Conservation (phyloP, 1,140 invertebrate species). For the Lepidurus couesii region DNA sequence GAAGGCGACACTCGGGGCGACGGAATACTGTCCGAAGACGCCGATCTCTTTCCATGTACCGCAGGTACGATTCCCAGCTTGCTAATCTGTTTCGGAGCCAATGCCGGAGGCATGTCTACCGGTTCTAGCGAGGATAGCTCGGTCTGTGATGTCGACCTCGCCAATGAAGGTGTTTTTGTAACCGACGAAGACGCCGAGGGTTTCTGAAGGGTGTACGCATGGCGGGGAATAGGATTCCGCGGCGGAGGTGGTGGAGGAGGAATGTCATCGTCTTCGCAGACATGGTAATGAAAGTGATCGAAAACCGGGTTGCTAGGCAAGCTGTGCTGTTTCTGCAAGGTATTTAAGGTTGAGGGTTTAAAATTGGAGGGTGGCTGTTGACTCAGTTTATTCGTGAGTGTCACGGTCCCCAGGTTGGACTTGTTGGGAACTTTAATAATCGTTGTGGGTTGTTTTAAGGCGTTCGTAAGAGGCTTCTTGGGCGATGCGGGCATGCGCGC, state of each 20-base stretch:
- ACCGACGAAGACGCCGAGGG: constrained; percentile 28
- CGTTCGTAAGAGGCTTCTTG: neutral
- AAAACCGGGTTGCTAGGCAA: constrained; percentile 14
- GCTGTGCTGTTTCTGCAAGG: neutral
- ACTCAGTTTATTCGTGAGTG: constrained; percentile 4
- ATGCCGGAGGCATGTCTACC: constrained; percentile 15
- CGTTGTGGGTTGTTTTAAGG: constrained; percentile 16
- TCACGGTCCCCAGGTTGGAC: constrained; percentile 6
- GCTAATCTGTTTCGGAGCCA: constrained; percentile 32
- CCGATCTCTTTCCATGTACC: constrained; percentile 35
- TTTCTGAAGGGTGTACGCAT: constrained; percentile 34
- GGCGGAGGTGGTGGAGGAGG: constrained; percentile 35
- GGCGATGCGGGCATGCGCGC: constrained; percentile 24
- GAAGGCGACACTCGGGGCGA: constrained; percentile 33
- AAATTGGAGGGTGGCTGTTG: neutral
- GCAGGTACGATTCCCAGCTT: constrained; percentile 30
- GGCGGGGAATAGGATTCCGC: constrained; percentile 31
- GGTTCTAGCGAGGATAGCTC: constrained; percentile 33
- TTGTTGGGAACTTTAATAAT: constrained; percentile 26
- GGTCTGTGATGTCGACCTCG: constrained; percentile 38
- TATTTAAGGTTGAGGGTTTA: neutral
- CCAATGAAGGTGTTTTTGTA: constrained; percentile 25
- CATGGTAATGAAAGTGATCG: constrained; percentile 5
- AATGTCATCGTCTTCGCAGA: constrained; percentile 29
- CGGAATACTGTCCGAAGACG: constrained; percentile 33